Evolutionary conservation across 2,888 invertebrate genomes (phyloP), one percentile per base, ranked within the genome.

Genomic region (Bedellia somnulentella): DNA sequence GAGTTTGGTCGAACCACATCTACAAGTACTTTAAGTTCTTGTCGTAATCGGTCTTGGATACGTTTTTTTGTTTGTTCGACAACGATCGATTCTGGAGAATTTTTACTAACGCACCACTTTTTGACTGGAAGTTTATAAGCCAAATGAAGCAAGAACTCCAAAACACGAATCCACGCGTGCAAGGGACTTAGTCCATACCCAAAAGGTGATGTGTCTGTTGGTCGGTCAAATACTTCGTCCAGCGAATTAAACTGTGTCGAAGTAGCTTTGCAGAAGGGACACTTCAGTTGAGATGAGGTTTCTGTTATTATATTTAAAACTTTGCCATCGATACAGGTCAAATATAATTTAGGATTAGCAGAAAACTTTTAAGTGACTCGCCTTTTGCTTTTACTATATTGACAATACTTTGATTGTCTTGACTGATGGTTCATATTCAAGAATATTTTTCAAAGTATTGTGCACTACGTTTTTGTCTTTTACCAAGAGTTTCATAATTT

Each of bases 121-220:
- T 8, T 6, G 12, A 29, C 17, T 12, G 5, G 6, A 12, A n/a
- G 14, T 21, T 25, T 25, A 13, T 25, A 25, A 8, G 14, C 10
- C 2, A 25, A 8, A n/a, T 25, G 25, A 5, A 25, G 10, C 25
- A 24, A 11, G 10, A 24, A 8, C n/a, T 24, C 17, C 27, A 15
- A 27, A 17, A 15, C 27, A 15, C 27, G 8, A 17, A 27, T 27
- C 17, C 16, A 27, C 6, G 27, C 27, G 18, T 27, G 17, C 6
- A 27, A 13, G 12, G 27, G 17, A 16, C 17, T 27, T n/a, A 27
- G 16, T 5, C 27, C 27, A 27, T 12, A n/a, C n/a, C n/a, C n/a
- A n/a, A n/a, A n/a, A n/a, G n/a, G n/a, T n/a, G n/a, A n/a, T 24
- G 6, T 10, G 6, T n/a, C 24, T 6, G 11, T 24, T 24, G 8